Percentiles rank a stretch among this genome's conserved stretches.
Conservation (phyloP, 2,113 vertebrate genomes). For the Neopipo cinnamomea region DNA sequence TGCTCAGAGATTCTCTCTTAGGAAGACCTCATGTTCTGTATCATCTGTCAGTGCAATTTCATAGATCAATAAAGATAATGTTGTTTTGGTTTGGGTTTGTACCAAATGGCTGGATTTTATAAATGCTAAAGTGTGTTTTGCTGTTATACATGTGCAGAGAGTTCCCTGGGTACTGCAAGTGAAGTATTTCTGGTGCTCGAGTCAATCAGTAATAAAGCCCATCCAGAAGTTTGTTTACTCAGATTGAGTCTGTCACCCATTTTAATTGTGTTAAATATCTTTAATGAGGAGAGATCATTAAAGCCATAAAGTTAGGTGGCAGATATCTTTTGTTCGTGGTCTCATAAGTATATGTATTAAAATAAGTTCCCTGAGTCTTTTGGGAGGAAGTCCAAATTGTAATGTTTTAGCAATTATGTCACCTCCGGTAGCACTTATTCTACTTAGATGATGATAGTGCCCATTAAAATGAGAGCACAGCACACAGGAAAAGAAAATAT, state of each 20-base stretch:
- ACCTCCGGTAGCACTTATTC: slow-evolving; percentile 25
- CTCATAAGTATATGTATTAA: not conserved
- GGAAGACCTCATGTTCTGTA: not conserved
- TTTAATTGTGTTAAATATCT: not conserved
- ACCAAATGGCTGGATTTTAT: not conserved
- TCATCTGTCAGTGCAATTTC: not conserved
- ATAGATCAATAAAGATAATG: not conserved
- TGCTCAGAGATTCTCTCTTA: not conserved
- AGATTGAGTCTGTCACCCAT: not conserved
- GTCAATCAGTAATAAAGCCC: not conserved
- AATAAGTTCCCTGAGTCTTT: not conserved
- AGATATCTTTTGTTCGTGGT: not conserved
- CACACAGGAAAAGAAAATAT: slow-evolving; percentile 33
- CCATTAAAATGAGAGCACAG: slow-evolving; percentile 49
- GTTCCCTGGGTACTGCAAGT: not conserved
- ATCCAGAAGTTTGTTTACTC: not conserved
- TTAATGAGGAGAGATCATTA: not conserved
- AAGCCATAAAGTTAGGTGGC: not conserved
- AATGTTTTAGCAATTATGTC: slow-evolving; percentile 50
- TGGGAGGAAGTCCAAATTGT: not conserved
- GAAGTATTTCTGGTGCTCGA: not conserved
- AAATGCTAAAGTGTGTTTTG: not conserved
- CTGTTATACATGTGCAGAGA: not conserved
- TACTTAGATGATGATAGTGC: slow-evolving; percentile 10
- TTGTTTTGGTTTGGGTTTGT: not conserved